Evolutionary conservation across 1,140 invertebrate species (phyloP).

Genomic region (Apis cerana): DNA sequence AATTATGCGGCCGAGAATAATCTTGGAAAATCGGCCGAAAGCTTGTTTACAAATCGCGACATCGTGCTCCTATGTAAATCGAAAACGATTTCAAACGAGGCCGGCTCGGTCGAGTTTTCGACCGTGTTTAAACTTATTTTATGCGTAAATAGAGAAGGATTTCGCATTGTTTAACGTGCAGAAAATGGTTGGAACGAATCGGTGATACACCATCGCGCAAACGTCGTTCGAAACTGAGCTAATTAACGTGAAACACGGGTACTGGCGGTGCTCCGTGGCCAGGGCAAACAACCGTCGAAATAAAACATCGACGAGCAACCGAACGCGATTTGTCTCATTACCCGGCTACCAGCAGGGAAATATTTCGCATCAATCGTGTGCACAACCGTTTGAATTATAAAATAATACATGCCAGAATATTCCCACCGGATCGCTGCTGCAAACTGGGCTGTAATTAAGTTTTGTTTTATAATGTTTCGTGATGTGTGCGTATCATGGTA

Average conservation of each 20-base stretch:
- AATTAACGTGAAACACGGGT: slow-evolving; percentile 51
- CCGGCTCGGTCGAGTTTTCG: background rate
- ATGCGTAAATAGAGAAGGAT: slow-evolving; percentile 20
- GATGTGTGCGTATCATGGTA: background rate
- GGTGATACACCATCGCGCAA: slow-evolving; percentile 1
- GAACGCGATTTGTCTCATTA: slow-evolving; percentile 25
- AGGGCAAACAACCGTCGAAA: slow-evolving; percentile 35
- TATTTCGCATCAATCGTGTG: background rate
- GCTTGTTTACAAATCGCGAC: slow-evolving; percentile 19
- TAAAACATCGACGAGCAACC: slow-evolving; percentile 27
- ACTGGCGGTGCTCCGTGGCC: slow-evolving; percentile 1
- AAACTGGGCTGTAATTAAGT: no score
- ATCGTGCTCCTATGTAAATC: background rate
- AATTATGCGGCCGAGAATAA: background rate
- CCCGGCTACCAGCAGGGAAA: slow-evolving; percentile 1
- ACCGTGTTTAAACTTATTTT: slow-evolving; percentile 41
- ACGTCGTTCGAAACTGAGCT: slow-evolving; percentile 31
- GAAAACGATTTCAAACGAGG: background rate
- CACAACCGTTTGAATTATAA: background rate
- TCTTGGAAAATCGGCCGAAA: slow-evolving; percentile 13
- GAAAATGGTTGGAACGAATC: slow-evolving; percentile 46
- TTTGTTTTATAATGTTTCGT: no score
- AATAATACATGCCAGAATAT: background rate
- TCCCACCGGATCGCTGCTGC: no score
- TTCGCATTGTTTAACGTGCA: slow-evolving; percentile 38